Evolutionary conservation across 1,140 invertebrate genomes (phyloP), one percentile per base, ranked within the genome.

Genomic region (Drosophila repletoides): DNA sequence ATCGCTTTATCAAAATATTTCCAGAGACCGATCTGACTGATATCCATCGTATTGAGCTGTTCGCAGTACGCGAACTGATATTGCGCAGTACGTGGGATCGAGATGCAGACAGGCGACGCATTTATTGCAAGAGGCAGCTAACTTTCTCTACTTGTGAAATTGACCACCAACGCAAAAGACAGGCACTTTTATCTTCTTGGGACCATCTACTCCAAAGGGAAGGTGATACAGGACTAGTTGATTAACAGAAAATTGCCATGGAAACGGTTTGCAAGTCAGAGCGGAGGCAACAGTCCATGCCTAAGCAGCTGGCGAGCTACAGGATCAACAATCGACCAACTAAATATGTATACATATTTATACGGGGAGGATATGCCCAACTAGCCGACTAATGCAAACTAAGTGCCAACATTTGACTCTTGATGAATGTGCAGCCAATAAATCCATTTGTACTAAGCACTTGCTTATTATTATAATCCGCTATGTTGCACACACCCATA

Each of bases 391-490:
- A 69, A 69, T 73, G 46, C 53, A 45, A 70, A 71, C 71, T 59
- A 63, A 72, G 67, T 71, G 68, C 28, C 33, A 71, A 58, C 66
- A 71, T 65, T 69, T 76, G 72, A 80, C 69, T 73, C 69, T 56
- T 80, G 69, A 81, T 66, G 69, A 72, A 80, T 80, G 72, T 72
- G 76, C 80, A 69, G 59, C 76, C 80, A 80, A 86, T 86, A 86
- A 86, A 86, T 86, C 64, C 76, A 67, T 79, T 86, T 80, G 67
- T 61, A 60, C 41, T 65, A 81, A 81, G 77, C 72, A 86, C 81
- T 86, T 86, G 72, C 81, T 86, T 86, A 87, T 86, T 86, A 80
- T 80, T 76, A 86, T 80, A 86, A 86, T 80, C 80, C 75, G 38
- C 58, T 49, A 38, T 67, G 45, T 15, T 60, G 58, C 51, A 56